Evolutionary conservation across 2,113 vertebrate genomes (phyloP).

Genomic region (Psittacula cyanocephala): DNA sequence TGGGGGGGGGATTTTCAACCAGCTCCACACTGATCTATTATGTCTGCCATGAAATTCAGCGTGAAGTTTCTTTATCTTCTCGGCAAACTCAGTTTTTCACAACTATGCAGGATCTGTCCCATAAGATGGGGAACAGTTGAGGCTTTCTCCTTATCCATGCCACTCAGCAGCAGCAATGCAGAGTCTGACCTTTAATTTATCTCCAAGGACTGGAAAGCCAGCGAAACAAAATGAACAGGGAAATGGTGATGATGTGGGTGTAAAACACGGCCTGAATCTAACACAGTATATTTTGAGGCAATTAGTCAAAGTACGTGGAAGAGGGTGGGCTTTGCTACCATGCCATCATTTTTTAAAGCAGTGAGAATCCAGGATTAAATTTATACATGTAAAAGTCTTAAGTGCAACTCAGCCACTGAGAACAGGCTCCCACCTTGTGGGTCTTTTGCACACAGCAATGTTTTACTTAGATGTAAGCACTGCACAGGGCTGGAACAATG

Average conservation of each 20-base stretch:
- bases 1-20: background rate
- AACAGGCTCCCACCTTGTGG: background rate
- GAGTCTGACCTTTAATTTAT: background rate
- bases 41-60: background rate
- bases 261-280: background rate
- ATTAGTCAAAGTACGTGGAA: slow-evolving; percentile 20
- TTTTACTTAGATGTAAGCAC: background rate
- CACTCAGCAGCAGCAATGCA: background rate
- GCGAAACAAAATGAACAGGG: background rate
- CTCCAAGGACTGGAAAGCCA: background rate
- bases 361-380: background rate
- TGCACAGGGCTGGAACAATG: accelerated
- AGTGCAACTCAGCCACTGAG: background rate
- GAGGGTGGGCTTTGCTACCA: background rate
- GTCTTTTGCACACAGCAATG: background rate
- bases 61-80: background rate
- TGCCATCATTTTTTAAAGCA: background rate
- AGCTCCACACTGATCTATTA: accelerated
- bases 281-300: slow-evolving; percentile 15
- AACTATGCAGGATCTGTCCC: background rate
- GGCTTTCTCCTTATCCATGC: background rate
- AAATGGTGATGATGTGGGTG: background rate
- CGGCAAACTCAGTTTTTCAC: background rate
- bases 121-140: background rate
- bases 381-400: background rate